Conservation (phyloP, 2,797 vertebrate genomes). For the Nannoperca obscura region DNA sequence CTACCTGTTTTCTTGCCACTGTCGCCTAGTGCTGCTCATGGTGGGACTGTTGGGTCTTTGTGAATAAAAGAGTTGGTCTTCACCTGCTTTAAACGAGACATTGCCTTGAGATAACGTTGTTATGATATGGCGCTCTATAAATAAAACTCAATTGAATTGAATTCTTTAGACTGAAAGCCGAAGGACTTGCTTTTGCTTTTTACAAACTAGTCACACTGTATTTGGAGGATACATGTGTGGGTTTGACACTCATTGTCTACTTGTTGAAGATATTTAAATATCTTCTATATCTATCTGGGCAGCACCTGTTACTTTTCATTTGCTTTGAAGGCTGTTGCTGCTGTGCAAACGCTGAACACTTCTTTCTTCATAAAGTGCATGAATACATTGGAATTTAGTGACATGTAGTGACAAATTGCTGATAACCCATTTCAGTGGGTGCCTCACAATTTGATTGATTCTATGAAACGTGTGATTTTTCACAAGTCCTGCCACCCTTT, state of each 20-base stretch:
- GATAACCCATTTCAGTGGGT: neutral
- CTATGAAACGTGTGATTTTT: constrained; percentile 32
- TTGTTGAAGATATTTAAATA: neutral
- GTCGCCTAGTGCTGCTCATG: no score
- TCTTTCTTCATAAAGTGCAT: neutral
- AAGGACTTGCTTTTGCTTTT: neutral
- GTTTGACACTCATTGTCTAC: neutral
- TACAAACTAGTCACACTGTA: constrained; percentile 16
- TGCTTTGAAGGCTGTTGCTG: neutral
- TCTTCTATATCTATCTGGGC: neutral
- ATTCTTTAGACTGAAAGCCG: neutral
- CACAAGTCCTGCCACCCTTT: neutral
- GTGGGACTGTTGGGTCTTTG: no score
- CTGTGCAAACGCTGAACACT: neutral
- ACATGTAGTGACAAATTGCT: neutral
- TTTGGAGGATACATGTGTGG: constrained; percentile 13
- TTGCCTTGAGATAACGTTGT: no score
- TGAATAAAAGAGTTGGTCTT: no score
- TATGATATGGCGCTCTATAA: no score
- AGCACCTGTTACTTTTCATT: neutral
- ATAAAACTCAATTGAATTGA: no score
- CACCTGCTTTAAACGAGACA: no score
- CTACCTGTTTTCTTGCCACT: no score
- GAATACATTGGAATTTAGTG: neutral
- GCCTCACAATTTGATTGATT: constrained; percentile 32